Base-by-base conservation (phyloP, 2,797 vertebrate genomes). In the Karalla daura region DNA sequence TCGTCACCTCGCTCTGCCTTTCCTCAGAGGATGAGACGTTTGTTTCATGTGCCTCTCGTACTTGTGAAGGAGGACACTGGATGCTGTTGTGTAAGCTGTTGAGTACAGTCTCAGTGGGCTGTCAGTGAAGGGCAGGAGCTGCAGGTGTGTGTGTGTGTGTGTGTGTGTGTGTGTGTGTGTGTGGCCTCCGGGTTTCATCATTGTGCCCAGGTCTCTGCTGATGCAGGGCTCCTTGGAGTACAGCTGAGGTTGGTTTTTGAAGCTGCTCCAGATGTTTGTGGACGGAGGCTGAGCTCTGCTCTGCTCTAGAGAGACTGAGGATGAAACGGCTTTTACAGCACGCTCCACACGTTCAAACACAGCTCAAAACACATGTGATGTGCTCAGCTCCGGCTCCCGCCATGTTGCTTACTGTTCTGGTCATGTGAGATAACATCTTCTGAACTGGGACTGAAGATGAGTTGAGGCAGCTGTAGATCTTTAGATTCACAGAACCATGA, bases 1-100 rank as follows among this genome's bases (percentile, higher is more conserved):
- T 81, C 56, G 45, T 73, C 60, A 54, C 73, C 69, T 66, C 30
- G 11, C 54, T 49, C 53, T 72, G 66, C 39, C 39, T 63, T 63
- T 66, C 52, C 58, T 71, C 56, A 13, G 58, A 75, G 76, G 63
- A 77, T 75, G 49, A 75, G 54, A 28, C 39, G 2, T 55, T 73
- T 36, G 51, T 76, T 82, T 84, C 61, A 58, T 83, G 59, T 67
- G 59, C 49, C 63, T 51, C 58, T 68, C 5, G n/a, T 51, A 28
- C 17, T 2, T 50, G 54, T 63, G 50, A 61, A 47, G 55, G 47
- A 77, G 60, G 70, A 59, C 60, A 39, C 36, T 17, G 25, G 43
- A 55, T 27, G n/a, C n/a, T 20, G 20, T 32, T 30, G 28, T 30
- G 50, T 60, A 77, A 23, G 28, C 44, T 40, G 25, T 35, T 53